A percentile compares a stretch with the other conserved stretches of the same genome.
Evolutionary conservation across 2,797 vertebrate genomes (phyloP).

Genomic region (Oreortyx pictus): DNA sequence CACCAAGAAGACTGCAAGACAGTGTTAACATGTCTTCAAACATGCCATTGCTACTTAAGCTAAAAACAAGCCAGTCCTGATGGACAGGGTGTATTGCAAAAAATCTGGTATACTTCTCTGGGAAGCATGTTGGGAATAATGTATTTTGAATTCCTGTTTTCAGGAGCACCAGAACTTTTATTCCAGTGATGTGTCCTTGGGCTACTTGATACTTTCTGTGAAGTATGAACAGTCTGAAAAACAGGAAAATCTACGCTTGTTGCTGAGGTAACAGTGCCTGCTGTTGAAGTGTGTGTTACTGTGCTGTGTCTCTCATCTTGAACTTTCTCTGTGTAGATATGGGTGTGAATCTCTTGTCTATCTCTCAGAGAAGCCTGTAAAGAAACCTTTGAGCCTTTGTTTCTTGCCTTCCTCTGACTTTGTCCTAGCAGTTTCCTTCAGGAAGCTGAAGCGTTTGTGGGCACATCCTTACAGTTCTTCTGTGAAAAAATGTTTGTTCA

Average conservation of each 20-base stretch:
- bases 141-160: constrained; percentile 9
- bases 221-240: constrained; percentile 75
- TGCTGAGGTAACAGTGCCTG: constrained; percentile 71
- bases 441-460: background rate
- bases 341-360: background rate
- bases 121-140: background rate
- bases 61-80: background rate
- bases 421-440: background rate
- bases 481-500: background rate
- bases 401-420: background rate
- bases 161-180: constrained; percentile 81
- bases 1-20: background rate
- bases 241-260: constrained; percentile 71
- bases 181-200: constrained; percentile 74
- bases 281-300: background rate
- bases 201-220: constrained; percentile 75
- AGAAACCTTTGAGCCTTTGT: background rate
- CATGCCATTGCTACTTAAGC: background rate
- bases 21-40: background rate
- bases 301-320: background rate
- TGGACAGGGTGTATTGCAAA: background rate
- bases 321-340: background rate
- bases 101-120: background rate
- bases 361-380: background rate
- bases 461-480: background rate